Conservation (phyloP, 2,113 vertebrate species). For the Nannobrachium achirus region DNA sequence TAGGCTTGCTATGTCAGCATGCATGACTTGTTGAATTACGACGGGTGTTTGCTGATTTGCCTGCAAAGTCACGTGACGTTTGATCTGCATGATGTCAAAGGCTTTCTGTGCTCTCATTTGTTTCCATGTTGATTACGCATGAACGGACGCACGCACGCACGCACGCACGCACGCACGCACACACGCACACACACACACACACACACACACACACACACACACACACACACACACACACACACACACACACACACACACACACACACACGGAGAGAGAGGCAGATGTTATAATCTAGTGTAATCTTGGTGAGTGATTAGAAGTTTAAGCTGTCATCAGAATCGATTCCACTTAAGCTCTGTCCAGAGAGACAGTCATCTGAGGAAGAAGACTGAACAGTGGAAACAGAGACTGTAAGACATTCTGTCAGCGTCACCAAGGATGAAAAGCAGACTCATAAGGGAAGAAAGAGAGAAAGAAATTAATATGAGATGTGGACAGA, state of each 20-base stretch:
- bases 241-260: slow-evolving; percentile 18
- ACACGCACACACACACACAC: slow-evolving; percentile 35
- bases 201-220: neutral
- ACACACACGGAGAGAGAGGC: neutral
- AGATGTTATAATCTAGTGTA: slow-evolving; percentile 67
- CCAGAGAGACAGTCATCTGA: slow-evolving; percentile 41
- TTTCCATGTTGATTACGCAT: slow-evolving; percentile 2
- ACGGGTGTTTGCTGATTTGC: slow-evolving; percentile 52
- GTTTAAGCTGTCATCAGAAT: slow-evolving; percentile 53
- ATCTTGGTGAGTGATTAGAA: slow-evolving; percentile 66
- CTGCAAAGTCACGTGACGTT: slow-evolving; percentile 62
- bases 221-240: slow-evolving; percentile 38
- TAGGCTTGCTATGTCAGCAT: slow-evolving; percentile 24
- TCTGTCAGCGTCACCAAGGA: neutral
- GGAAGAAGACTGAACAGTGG: slow-evolving; percentile 15
- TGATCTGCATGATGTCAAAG: slow-evolving; percentile 69
- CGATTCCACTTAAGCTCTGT: slow-evolving; percentile 48
- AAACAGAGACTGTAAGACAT: neutral
- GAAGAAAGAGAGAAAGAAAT: neutral
- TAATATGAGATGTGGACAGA: neutral
- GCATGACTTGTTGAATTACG: slow-evolving; percentile 34
- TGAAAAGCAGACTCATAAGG: neutral
- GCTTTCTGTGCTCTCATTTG: slow-evolving; percentile 51
- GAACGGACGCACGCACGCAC: neutral
- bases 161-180: slow-evolving; percentile 46